Base-by-base conservation (phyloP, 2,888 invertebrate genomes). In the Dendrolimus houi region DNA sequence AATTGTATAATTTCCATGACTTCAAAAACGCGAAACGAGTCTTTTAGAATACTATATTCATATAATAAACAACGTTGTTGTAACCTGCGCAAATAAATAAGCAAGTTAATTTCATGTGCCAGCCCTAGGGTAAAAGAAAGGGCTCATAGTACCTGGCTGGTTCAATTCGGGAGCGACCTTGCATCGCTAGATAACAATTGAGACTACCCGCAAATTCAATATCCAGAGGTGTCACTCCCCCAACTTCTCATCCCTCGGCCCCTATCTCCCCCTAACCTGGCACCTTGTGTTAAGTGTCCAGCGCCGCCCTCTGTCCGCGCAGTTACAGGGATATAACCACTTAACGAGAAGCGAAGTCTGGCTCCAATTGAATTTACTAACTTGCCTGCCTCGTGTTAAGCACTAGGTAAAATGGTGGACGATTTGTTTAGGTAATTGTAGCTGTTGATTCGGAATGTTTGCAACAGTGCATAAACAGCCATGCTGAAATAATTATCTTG, bases 151-250 rank as follows among this genome's bases (percentile, higher is more conserved):
- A 87, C 86, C 87, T 87, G 87, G 72, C 71, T 63, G 71, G 75
- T 74, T 76, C 74, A 70, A 66, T 75, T 77, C 71, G 70, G 74
- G 74, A 74, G 69, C 83, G 86, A 87, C 88, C 87, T 88, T 88
- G 88, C 87, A 85, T 75, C 76, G 81, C 70, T 81, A 81, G 87
- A 88, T 87, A 88, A 88, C 88, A 89, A 88, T 86, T 85, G 88
- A 80, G 85, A 80, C 75, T 77, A 79, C 78, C 81, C 80, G 77
- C 88, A 87, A 87, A 88, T 88, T 87, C 88, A 89, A 89, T 89
- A 87, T 86, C 84, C 84, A 80, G 85, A 87, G 87, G 87, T 87
- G 86, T 83, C 58, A 40, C 58, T 52, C 57, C 61, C 59, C 62
- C 57, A 61, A 53, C 65, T 61, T 57, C 69, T 61, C 55, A 61